phyloP scores from a whole-genome alignment of 2,113 vertebrate species.

The Merops nubicus region DNA sequence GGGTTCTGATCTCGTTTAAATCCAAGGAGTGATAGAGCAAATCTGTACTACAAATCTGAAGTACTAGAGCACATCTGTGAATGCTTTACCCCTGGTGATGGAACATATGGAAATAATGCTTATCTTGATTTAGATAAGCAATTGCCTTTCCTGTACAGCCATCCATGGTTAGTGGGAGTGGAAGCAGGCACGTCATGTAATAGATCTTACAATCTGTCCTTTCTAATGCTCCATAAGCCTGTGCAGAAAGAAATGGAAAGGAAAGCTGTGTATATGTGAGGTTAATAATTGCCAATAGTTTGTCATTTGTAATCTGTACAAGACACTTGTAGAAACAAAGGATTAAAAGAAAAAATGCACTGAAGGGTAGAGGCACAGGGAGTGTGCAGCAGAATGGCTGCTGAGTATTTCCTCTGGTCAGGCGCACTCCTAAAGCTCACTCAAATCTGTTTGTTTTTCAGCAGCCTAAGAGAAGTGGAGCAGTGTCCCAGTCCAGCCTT shows the following conservation, averaged over 20 bases:
- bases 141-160: slow-evolving; percentile 43
- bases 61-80: slow-evolving; percentile 34
- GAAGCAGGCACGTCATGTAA: slow-evolving; percentile 14
- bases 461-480: background rate
- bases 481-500: background rate
- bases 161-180: background rate
- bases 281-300: slow-evolving; percentile 3
- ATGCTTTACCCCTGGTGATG: slow-evolving; percentile 25
- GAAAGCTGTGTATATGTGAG: background rate
- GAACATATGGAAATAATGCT: slow-evolving; percentile 50
- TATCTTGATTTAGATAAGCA: slow-evolving; percentile 60
- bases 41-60: slow-evolving; percentile 52
- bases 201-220: background rate
- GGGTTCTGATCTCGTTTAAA: background rate
- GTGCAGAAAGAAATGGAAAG: slow-evolving; percentile 9
- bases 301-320: background rate
- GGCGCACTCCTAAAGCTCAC: fast-evolving
- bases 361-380: background rate
- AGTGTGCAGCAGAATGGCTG: background rate
- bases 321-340: background rate
- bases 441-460: background rate
- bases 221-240: background rate
- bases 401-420: background rate
- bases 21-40: slow-evolving; percentile 25
- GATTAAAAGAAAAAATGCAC: background rate